Conservation (phyloP, 2,113 vertebrate genomes). For the Nothobranchius kuhntae region DNA sequence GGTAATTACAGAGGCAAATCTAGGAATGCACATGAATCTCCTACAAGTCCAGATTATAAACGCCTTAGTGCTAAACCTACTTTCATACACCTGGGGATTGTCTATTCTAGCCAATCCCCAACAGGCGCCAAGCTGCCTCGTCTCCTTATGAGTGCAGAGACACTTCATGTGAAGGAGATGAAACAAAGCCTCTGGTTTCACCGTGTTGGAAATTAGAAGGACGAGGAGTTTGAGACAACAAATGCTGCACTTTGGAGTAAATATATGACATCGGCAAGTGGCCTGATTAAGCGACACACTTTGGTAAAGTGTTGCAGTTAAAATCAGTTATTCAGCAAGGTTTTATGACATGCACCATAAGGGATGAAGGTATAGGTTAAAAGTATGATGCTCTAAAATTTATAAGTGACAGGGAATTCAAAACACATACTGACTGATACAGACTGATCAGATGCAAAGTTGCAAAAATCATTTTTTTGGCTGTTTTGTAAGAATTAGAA, state of each 20-base stretch:
- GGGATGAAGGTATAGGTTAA: no score
- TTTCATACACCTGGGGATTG: constrained; percentile 89
- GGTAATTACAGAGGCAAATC: constrained; percentile 98
- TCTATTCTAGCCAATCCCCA: constrained; percentile 89
- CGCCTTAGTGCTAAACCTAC: constrained; percentile 94
- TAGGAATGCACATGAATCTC: constrained; percentile 92
- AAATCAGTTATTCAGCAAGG: constrained; percentile 34
- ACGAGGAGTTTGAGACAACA: constrained; percentile 50
- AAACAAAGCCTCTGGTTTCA: constrained; percentile 70
- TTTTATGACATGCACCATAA: constrained; percentile 27
- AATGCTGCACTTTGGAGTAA: constrained; percentile 47
- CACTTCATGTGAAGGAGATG: constrained; percentile 62
- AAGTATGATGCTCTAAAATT: no score
- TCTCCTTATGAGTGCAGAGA: constrained; percentile 72
- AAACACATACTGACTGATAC: no score
- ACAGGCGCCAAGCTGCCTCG: constrained; percentile 71
- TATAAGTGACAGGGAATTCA: no score
- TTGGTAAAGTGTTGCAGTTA: constrained; percentile 40
- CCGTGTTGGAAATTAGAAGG: constrained; percentile 59
- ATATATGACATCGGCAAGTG: constrained; percentile 59
- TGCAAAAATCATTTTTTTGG: not conserved
- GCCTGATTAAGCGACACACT: constrained; percentile 47
- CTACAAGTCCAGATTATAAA: constrained; percentile 95
- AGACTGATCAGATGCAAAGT: not conserved
- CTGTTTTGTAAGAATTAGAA: constrained; percentile 5